These are phyloP conservation scores for Sphecodes monilicornis DNA, from an alignment of 2,888 invertebrate species.

Conservation along the genomic window DNA sequence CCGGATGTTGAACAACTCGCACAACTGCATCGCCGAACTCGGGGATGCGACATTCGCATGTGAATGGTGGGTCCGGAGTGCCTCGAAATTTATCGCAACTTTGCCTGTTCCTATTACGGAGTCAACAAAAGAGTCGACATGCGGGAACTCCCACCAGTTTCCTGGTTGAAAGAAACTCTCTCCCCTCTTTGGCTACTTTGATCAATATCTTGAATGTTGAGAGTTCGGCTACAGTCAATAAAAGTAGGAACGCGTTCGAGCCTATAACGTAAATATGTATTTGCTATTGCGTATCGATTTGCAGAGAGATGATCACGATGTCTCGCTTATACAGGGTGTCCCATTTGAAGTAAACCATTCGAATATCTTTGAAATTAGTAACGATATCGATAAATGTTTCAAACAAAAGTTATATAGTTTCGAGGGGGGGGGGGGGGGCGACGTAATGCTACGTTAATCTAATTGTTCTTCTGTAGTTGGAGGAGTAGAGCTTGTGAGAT, in stretches of 20 bases:
- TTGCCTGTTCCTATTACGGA: not conserved
- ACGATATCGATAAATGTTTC: too few species aligned
- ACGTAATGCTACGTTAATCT: too few species aligned
- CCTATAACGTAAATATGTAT: not conserved
- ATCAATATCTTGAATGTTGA: constrained; percentile 13
- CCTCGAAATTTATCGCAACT: not conserved
- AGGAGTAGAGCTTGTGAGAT: too few species aligned
- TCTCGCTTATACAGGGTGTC: not conserved
- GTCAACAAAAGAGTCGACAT: constrained; percentile 15
- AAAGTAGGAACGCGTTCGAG: not conserved
- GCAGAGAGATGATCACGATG: not conserved
- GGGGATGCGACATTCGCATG: not conserved
- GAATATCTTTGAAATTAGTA: not conserved
- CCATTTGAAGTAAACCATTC: not conserved
- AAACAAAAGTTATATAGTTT: too few species aligned
- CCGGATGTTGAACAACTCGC: constrained; percentile 7
- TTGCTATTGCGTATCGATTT: not conserved
- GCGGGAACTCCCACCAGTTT: constrained; percentile 7
- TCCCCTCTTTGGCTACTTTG: not conserved
- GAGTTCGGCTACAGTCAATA: not conserved
- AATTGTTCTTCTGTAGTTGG: too few species aligned
- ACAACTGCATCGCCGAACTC: constrained; percentile 4
- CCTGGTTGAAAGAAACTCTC: not conserved
- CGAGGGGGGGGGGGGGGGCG: too few species aligned
- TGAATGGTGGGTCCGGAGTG: not conserved